A percentile compares a stretch with the other conserved stretches of the same genome.
These are phyloP conservation scores for Acanthosoma haemorrhoidale DNA, from an alignment of 2,888 invertebrate genomes.

Conservation along the genomic window DNA sequence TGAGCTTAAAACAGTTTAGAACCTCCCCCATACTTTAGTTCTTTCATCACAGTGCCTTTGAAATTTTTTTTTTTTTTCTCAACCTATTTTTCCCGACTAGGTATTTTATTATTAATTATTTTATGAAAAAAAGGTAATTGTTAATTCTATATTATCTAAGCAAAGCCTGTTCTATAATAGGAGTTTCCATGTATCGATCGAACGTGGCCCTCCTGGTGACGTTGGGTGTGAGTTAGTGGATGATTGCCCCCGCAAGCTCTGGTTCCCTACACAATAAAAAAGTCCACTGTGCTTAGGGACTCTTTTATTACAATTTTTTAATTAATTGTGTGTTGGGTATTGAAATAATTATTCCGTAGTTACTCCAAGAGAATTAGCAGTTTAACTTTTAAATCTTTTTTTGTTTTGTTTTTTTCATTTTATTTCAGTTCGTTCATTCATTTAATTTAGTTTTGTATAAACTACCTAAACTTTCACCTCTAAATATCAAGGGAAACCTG, in stretches of 20 bases:
- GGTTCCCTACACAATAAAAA: neutral
- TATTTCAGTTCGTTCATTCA: too few species aligned
- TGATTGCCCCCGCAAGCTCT: neutral
- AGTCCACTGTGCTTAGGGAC: neutral
- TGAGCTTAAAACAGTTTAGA: slow-evolving; percentile 11
- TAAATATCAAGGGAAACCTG: neutral
- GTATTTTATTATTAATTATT: neutral
- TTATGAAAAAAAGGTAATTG: neutral
- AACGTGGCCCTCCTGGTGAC: neutral
- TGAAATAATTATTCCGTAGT: neutral
- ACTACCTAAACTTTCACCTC: too few species aligned
- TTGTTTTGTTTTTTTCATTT: too few species aligned
- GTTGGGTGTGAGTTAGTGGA: neutral
- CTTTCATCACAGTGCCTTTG: neutral
- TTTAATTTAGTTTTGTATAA: too few species aligned
- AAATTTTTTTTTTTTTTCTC: slow-evolving; percentile 2
- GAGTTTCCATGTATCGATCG: slow-evolving; percentile 2
- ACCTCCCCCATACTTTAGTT: neutral
- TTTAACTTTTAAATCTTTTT: too few species aligned
- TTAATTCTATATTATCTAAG: neutral
- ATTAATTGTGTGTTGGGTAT: neutral
- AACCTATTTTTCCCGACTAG: neutral
- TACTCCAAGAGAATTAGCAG: neutral
- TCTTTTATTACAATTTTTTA: neutral
- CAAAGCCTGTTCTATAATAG: slow-evolving; percentile 12